Percentiles rank a stretch among this genome's conserved stretches.
Conservation (phyloP, 2,888 invertebrate species). For the Caenorhabditis sulstoni region DNA sequence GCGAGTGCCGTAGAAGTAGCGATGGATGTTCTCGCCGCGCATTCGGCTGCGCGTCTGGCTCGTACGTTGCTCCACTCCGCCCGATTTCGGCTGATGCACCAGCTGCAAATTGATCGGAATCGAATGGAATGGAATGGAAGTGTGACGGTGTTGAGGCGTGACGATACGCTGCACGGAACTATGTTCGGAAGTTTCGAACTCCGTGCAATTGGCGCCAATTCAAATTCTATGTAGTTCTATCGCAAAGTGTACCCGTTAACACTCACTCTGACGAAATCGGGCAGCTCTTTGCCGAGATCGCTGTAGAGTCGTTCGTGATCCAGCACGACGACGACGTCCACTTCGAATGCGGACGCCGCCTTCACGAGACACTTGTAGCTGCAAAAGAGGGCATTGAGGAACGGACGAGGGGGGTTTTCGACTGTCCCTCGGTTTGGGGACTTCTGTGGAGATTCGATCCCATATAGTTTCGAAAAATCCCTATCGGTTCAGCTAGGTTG, state of each 20-base stretch:
- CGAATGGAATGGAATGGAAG: too few species aligned
- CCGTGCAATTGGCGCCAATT: too few species aligned
- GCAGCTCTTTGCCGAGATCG: constrained; percentile 93
- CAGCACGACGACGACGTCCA: constrained; percentile 93
- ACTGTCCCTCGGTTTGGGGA: too few species aligned
- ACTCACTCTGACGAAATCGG: constrained; percentile 88
- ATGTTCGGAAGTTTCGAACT: neutral
- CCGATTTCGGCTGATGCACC: constrained; percentile 93
- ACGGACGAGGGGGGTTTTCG: too few species aligned
- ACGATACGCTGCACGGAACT: too few species aligned
- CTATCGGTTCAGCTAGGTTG: too few species aligned
- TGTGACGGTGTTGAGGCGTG: too few species aligned
- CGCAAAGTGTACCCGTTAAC: too few species aligned
- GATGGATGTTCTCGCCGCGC: constrained; percentile 78
- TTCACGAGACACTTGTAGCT: constrained; percentile 85
- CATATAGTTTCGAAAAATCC: too few species aligned
- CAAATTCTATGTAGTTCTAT: too few species aligned
- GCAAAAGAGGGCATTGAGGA: too few species aligned
- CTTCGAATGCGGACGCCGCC: constrained; percentile 94
- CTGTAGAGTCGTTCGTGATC: constrained; percentile 97
- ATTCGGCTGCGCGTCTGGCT: constrained; percentile 53
- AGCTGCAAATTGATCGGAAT: constrained; percentile 83
- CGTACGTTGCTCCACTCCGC: constrained; percentile 86
- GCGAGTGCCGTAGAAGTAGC: constrained; percentile 92
- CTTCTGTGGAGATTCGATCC: too few species aligned